Evolutionary conservation across 2,888 invertebrate species (phyloP).

Genomic region (Nysson spinosus): DNA sequence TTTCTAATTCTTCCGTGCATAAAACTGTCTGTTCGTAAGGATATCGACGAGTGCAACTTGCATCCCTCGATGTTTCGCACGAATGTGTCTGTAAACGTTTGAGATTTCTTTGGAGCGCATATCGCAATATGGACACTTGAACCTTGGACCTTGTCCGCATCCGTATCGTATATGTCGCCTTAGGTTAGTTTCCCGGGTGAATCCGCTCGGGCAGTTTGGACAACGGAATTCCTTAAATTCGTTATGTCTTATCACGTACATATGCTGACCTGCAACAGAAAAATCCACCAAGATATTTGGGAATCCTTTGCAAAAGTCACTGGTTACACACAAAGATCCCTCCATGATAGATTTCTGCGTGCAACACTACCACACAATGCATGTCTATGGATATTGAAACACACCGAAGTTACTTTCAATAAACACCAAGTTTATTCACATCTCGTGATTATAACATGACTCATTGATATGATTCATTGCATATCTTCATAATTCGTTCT

Average conservation of each 20-base stretch:
- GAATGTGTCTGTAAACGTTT: constrained; percentile 58
- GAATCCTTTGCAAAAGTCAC: constrained; percentile 12
- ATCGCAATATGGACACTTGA: constrained; percentile 56
- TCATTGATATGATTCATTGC: too few relatives aligned
- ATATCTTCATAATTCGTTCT: too few relatives aligned
- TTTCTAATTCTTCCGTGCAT: constrained; percentile 30
- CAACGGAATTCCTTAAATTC: constrained; percentile 39
- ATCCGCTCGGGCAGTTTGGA: constrained; percentile 62
- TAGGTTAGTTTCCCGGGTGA: constrained; percentile 53
- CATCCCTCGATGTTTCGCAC: constrained; percentile 40
- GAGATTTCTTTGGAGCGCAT: constrained; percentile 39
- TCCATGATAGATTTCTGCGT: constrained; percentile 12
- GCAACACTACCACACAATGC: constrained; percentile 18
- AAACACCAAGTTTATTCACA: too few relatives aligned
- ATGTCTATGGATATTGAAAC: not conserved
- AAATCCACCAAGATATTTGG: constrained; percentile 30
- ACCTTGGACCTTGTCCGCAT: constrained; percentile 58
- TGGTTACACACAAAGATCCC: constrained; percentile 10
- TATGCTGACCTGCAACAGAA: constrained; percentile 39
- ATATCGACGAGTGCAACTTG: constrained; percentile 31
- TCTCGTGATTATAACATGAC: too few relatives aligned
- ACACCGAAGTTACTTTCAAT: not conserved
- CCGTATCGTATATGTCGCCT: constrained; percentile 57
- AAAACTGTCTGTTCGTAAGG: constrained; percentile 26
- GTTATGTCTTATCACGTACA: constrained; percentile 2